phyloP scores from a whole-genome alignment of 2,797 vertebrate species.

The Argentina silus region DNA sequence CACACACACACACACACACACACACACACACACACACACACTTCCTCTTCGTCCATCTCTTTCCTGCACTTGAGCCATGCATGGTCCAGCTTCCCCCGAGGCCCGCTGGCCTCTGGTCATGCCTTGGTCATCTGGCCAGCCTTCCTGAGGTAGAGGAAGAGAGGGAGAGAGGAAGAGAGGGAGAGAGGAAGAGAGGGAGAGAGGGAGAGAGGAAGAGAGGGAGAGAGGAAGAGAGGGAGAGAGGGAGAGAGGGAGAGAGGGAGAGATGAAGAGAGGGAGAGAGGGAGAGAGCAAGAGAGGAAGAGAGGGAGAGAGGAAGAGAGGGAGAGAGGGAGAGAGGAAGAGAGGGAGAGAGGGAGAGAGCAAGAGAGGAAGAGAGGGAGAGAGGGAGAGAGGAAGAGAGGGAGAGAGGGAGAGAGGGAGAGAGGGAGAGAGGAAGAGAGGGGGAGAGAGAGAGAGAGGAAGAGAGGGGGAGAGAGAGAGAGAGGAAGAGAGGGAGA shows the following conservation, averaged over 20 bases:
- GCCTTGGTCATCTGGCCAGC: constrained; percentile 51
- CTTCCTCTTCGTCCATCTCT: constrained; percentile 34
- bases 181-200: constrained; percentile 36
- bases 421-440: constrained; percentile 42
- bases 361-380: too few relatives aligned
- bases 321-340: constrained; percentile 41
- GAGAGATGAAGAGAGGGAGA: too few relatives aligned
- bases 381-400: constrained; percentile 42
- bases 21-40: constrained; percentile 12
- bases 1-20: not conserved
- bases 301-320: constrained; percentile 47
- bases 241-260: constrained; percentile 46
- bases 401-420: constrained; percentile 46
- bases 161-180: constrained; percentile 49
- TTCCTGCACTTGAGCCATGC: constrained; percentile 36
- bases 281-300: constrained; percentile 41
- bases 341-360: constrained; percentile 45
- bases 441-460: constrained; percentile 45
- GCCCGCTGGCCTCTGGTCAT: constrained; percentile 37
- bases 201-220: constrained; percentile 49
- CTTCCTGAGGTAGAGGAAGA: constrained; percentile 54
- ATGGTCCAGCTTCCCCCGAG: constrained; percentile 27
- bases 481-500: constrained; percentile 43
- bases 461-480: too few relatives aligned
- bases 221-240: constrained; percentile 39